phyloP scores from a whole-genome alignment of 1,140 invertebrate genomes.

The Trinorchestia longiramus region DNA sequence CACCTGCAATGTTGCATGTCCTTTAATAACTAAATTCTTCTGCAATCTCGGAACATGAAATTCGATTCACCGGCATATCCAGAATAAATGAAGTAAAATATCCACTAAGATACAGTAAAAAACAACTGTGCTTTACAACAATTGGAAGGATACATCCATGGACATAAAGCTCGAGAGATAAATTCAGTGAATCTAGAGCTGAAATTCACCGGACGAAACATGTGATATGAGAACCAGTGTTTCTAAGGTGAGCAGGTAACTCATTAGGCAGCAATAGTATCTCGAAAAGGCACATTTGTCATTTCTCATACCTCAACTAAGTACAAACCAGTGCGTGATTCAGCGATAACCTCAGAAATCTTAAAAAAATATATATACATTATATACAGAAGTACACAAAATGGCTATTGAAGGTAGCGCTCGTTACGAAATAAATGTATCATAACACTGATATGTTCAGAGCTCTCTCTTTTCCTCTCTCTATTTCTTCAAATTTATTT shows the following conservation, averaged over 20 bases:
- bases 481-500: not conserved
- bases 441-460: not conserved
- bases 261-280: constrained; percentile 22
- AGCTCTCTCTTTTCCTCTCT: not conserved
- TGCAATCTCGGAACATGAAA: not conserved
- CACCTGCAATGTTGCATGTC: not conserved
- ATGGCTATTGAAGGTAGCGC: not conserved
- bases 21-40: not conserved
- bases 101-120: not conserved
- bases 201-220: not conserved
- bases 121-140: not conserved
- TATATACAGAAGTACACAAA: not conserved
- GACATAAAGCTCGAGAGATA: not conserved
- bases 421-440: not conserved
- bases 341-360: not conserved
- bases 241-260: not conserved
- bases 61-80: not conserved
- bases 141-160: not conserved
- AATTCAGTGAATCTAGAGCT: not conserved
- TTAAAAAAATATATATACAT: not conserved
- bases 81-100: not conserved
- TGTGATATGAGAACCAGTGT: constrained; percentile 18
- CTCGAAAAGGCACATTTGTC: constrained; percentile 1
- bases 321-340: not conserved
- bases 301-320: not conserved